phyloP scores from a whole-genome alignment of 2,113 vertebrate species.

The Aphelocoma coerulescens region DNA sequence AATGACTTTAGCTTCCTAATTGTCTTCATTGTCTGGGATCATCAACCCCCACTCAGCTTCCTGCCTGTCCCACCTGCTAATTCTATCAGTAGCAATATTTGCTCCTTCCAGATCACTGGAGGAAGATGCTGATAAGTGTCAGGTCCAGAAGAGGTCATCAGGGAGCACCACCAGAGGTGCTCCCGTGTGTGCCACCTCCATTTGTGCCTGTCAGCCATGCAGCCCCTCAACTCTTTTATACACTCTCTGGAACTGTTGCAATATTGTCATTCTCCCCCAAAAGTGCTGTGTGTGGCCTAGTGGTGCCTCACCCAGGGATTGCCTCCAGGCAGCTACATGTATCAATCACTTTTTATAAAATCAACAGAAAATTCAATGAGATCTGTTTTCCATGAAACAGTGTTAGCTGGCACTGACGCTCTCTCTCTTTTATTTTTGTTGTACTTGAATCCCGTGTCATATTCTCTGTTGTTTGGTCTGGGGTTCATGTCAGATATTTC shows the following conservation, averaged over 20 bases:
- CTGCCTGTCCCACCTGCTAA: background rate
- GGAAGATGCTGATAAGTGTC: background rate
- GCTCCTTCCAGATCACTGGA: background rate
- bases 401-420: background rate
- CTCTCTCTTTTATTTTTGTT: background rate
- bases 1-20: background rate
- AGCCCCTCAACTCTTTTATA: fast-evolving
- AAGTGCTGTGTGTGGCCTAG: background rate
- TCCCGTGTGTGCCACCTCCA: background rate
- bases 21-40: background rate
- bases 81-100: background rate
- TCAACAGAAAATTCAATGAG: background rate
- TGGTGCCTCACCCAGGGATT: background rate
- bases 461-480: background rate
- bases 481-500: background rate
- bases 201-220: background rate
- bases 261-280: background rate
- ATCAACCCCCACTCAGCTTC: background rate
- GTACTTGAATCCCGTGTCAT: background rate
- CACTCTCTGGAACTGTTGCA: background rate
- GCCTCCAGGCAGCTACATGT: background rate
- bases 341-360: background rate
- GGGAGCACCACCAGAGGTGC: background rate
- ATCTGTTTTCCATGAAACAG: background rate
- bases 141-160: background rate